phyloP scores from a whole-genome alignment of 2,113 vertebrate species.

The Camelus dromedarius region DNA sequence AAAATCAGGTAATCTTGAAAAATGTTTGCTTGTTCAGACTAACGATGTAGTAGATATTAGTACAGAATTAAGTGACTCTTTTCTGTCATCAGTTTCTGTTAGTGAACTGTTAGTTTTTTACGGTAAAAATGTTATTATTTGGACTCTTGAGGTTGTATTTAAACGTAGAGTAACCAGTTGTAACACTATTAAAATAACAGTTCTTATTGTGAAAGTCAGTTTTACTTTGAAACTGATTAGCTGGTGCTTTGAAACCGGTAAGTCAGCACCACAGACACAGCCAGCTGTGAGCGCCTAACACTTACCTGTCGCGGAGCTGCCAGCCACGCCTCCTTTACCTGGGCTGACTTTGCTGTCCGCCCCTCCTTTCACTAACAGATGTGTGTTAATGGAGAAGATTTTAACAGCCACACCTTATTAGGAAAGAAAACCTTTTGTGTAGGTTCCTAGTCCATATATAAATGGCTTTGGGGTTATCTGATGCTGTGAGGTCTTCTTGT shows the following conservation, averaged over 20 bases:
- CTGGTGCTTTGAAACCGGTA: not conserved
- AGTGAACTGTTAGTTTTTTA: not conserved
- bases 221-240: conserved; percentile 2
- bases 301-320: not conserved
- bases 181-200: not conserved
- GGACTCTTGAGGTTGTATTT: not conserved
- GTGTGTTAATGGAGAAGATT: not conserved
- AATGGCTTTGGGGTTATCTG: not conserved
- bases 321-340: not conserved
- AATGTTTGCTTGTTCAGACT: not conserved
- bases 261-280: not conserved
- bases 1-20: conserved; percentile 92
- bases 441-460: not conserved
- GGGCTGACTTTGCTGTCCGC: not conserved
- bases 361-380: not conserved
- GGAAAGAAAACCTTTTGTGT: not conserved
- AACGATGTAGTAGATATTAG: not conserved
- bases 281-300: not conserved
- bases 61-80: conserved; percentile 29
- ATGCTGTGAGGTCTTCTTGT: not conserved
- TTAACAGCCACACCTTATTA: not conserved
- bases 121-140: conserved; percentile 37
- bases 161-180: not conserved
- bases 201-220: not conserved
- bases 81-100: conserved; percentile 13